Percentiles rank a stretch among this genome's conserved stretches.
phyloP scores from a whole-genome alignment of 2,113 vertebrate species.

The Labeo catla region DNA sequence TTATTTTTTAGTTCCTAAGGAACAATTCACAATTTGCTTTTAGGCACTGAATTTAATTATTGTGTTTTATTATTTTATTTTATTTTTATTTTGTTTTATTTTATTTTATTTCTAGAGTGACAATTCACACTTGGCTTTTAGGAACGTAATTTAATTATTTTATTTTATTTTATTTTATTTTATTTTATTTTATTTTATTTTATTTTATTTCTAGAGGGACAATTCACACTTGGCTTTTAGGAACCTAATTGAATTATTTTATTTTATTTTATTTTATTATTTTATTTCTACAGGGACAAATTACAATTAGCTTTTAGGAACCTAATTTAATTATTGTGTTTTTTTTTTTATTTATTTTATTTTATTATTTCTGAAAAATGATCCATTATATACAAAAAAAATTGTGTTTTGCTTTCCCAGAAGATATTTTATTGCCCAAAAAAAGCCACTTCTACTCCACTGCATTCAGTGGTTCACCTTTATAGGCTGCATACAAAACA shows the following conservation, averaged over 20 bases:
- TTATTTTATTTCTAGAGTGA: neutral
- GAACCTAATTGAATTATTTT: too few species aligned
- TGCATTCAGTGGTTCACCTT: neutral
- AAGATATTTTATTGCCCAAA: neutral
- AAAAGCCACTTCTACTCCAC: neutral
- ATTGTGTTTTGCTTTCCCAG: neutral
- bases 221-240: neutral
- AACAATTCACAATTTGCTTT: too few species aligned
- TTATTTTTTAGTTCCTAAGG: too few species aligned
- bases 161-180: too few species aligned
- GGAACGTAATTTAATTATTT: too few species aligned
- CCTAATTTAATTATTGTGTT: too few species aligned
- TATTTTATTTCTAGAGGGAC: neutral
- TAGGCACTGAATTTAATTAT: too few species aligned
- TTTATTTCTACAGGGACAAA: neutral
- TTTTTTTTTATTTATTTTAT: neutral
- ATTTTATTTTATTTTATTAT: too few species aligned
- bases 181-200: neutral
- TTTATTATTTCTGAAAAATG: neutral
- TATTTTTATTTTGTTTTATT: neutral
- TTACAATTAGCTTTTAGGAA: neutral
- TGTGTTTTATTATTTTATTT: neutral
- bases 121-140: neutral
- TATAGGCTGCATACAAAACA: neutral
- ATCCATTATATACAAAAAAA: neutral